A percentile compares a stretch with the other conserved stretches of the same genome.
Evolutionary conservation across 2,888 invertebrate species (phyloP).

Genomic region (Dichetophora obliterata): DNA sequence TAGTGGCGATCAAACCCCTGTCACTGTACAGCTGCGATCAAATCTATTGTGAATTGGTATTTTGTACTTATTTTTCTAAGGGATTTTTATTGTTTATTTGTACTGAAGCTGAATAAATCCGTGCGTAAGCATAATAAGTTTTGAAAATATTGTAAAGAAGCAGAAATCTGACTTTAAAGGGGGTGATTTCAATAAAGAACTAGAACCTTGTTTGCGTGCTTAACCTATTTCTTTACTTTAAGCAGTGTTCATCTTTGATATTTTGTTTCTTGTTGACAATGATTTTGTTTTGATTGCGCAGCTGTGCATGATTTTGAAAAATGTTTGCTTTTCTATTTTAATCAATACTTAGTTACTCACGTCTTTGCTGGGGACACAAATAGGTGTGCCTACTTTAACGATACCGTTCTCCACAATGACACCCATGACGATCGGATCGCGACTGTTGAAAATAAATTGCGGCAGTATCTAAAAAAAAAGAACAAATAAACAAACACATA

Average conservation of each 20-base stretch:
- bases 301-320: not conserved
- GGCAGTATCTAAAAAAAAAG: constrained; percentile 74
- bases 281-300: constrained; percentile 10
- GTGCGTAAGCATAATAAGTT: too few relatives aligned
- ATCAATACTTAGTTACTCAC: constrained; percentile 71
- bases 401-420: constrained; percentile 96
- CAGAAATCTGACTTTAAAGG: too few relatives aligned
- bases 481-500: not conserved
- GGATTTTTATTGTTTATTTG: constrained; percentile 28
- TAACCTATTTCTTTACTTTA: not conserved
- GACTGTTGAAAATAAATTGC: constrained; percentile 96
- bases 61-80: not conserved
- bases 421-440: constrained; percentile 98
- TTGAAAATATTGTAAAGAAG: too few relatives aligned
- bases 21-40: too few relatives aligned
- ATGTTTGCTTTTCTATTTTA: too few relatives aligned
- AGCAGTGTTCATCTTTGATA: not conserved
- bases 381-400: constrained; percentile 95
- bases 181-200: too few relatives aligned
- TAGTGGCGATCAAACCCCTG: too few relatives aligned
- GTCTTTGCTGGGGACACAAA: constrained; percentile 97
- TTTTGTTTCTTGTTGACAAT: not conserved
- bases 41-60: too few relatives aligned
- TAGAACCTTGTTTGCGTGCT: not conserved
- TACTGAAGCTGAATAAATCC: not conserved